Base-by-base conservation (phyloP, 2,797 vertebrate species). In the Cyclura pinguis region DNA sequence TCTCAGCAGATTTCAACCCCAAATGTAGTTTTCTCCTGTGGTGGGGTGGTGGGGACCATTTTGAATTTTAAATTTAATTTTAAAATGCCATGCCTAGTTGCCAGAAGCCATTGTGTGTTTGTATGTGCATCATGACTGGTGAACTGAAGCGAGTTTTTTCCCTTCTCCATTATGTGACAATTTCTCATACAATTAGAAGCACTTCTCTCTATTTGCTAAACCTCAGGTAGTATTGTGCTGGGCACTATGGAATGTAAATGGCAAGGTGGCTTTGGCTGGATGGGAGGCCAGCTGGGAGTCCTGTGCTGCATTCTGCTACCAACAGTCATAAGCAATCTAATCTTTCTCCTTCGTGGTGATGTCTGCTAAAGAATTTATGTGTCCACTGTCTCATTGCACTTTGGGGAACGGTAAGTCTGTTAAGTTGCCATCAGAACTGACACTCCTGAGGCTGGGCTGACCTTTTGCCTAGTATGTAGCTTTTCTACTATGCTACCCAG, bases 1-100 rank as follows among this genome's bases (percentile, higher is more conserved):
- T 80, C 47, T 67, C 73, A 32, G 62, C 80, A 6, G 1, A 64
- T 47, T 83, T 72, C 14, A 6, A 7, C 18, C 0, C 1, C 88
- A 85, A 92, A 69, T 2, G 6, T 27, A 32, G 1, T 32, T 77
- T 91, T 27, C 90, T 86, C 14, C 91, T 90, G 42, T 47, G 42
- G 27, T 35, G 47, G 55, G 91, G 7, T 67, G 57, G 42, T 0
- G 72, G n/a, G 2, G 74, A 88, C 1, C 42, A 89, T 86, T 83
- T 92, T n/a, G 81, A 0, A 52, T 47, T 20, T 92, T n/a, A 84
- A 0, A 52, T 47, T 20, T 47, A n/a, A 77, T 47, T 47, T 47
- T 47, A 76, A 22, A 73, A 20, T 20, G 84, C 69, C 8, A 22
- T 64, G 4, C 3, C 18, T 38, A 35, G 22, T 74, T 88, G 13